Conservation (phyloP, 2,113 vertebrate species). For the Octodon degus region DNA sequence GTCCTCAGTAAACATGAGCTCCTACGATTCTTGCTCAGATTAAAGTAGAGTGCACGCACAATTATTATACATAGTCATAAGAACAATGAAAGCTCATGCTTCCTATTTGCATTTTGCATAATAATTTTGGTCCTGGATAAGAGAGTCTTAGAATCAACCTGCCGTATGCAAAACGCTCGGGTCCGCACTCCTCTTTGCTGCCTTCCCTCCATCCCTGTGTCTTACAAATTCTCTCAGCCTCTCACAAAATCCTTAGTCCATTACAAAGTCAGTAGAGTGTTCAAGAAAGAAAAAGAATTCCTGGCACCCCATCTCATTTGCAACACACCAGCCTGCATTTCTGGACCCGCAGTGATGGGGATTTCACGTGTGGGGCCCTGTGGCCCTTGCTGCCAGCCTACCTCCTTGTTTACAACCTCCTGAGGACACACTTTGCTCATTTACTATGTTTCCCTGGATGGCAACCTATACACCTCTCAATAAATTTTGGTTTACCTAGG, state of each 20-base stretch:
- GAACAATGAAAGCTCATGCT: neutral
- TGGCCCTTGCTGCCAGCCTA: neutral
- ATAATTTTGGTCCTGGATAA: neutral
- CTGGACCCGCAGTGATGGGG: rapidly evolving
- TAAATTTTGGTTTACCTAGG: constrained; percentile 72
- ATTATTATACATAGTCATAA: neutral
- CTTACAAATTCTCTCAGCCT: neutral
- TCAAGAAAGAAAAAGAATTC: neutral
- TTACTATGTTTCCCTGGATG: constrained; percentile 71
- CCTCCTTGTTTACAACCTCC: constrained; percentile 25
- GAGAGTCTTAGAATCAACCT: neutral
- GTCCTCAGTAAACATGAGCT: neutral
- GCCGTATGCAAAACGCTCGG: neutral
- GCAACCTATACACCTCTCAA: constrained; percentile 68
- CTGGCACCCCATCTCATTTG: neutral
- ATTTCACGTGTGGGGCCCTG: neutral
- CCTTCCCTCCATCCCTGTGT: no score
- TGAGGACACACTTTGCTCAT: constrained; percentile 48
- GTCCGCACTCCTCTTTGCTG: neutral
- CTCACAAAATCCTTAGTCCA: neutral
- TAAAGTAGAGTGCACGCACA: rapidly evolving
- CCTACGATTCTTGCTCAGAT: neutral
- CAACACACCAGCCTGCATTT: neutral
- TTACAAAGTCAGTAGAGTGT: neutral
- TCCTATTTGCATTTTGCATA: neutral